phyloP scores from a whole-genome alignment of 2,888 invertebrate genomes.

The Trichogramma dendrolimi region DNA sequence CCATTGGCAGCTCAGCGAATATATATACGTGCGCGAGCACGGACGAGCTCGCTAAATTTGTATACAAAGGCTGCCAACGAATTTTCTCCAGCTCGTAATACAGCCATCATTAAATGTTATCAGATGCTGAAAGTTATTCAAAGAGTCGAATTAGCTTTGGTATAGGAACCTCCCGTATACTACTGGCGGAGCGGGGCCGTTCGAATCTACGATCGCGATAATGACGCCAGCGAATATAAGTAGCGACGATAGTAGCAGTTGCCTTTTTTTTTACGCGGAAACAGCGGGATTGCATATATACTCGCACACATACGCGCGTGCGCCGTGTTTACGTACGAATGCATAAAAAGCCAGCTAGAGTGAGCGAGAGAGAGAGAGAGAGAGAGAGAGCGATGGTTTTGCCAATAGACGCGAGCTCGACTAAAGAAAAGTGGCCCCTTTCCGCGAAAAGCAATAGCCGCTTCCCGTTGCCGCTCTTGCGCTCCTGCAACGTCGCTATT shows the following conservation, averaged over 20 bases:
- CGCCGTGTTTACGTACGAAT: no score
- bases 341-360: no score
- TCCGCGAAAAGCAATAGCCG: conserved; percentile 25
- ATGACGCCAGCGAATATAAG: conserved; percentile 1
- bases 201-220: conserved; percentile 18
- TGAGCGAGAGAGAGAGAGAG: no score
- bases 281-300: conserved; percentile 6
- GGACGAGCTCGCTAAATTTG: conserved; percentile 17
- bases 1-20: neutral
- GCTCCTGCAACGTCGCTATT: neutral
- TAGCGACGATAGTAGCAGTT: neutral
- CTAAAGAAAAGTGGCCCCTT: conserved; percentile 11
- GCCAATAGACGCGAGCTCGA: conserved; percentile 2
- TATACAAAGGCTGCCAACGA: conserved; percentile 11
- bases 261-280: conserved; percentile 17
- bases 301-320: no score
- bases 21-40: conserved; percentile 11
- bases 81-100: conserved; percentile 2
- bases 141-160: no score
- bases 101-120: conserved; percentile 20
- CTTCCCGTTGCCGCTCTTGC: conserved; percentile 9
- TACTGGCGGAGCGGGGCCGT: neutral
- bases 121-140: conserved; percentile 13
- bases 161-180: no score
- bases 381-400: conserved; percentile 12